Conservation (phyloP, 2,113 vertebrate genomes). For the Coreoperca whiteheadi region DNA sequence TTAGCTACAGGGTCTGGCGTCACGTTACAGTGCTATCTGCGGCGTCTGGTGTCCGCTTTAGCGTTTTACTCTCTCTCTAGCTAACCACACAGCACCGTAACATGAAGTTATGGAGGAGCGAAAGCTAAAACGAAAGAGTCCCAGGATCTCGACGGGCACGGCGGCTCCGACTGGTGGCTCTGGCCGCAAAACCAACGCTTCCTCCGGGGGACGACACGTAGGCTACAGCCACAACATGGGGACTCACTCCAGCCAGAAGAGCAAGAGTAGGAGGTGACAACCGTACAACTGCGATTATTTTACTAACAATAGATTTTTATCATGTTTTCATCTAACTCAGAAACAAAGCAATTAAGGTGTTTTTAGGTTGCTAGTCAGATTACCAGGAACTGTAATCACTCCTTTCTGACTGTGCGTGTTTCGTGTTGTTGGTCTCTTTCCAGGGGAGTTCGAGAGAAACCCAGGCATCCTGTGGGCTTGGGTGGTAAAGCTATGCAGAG, state of each 20-base stretch:
- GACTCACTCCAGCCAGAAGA: slow-evolving; percentile 87
- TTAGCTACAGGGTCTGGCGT: background rate
- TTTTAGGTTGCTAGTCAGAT: background rate
- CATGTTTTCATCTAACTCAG: background rate
- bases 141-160: slow-evolving; percentile 87
- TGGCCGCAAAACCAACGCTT: slow-evolving; percentile 57
- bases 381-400: no score
- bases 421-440: background rate
- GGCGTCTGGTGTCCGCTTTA: background rate
- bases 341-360: no score
- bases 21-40: background rate
- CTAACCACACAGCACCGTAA: slow-evolving; percentile 15
- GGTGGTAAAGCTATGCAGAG: slow-evolving; percentile 74
- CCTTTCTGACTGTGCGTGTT: background rate
- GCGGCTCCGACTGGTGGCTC: slow-evolving; percentile 64
- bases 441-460: slow-evolving; percentile 91
- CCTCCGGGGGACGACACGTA: slow-evolving; percentile 86
- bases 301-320: background rate
- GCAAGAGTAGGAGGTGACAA: slow-evolving; percentile 89
- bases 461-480: slow-evolving; percentile 78
- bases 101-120: slow-evolving; percentile 92
- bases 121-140: slow-evolving; percentile 92
- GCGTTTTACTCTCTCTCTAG: no score
- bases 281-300: background rate
- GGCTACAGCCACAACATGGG: slow-evolving; percentile 86